phyloP scores from a whole-genome alignment of 1,140 invertebrate genomes.

The Drosophila willistoni region DNA sequence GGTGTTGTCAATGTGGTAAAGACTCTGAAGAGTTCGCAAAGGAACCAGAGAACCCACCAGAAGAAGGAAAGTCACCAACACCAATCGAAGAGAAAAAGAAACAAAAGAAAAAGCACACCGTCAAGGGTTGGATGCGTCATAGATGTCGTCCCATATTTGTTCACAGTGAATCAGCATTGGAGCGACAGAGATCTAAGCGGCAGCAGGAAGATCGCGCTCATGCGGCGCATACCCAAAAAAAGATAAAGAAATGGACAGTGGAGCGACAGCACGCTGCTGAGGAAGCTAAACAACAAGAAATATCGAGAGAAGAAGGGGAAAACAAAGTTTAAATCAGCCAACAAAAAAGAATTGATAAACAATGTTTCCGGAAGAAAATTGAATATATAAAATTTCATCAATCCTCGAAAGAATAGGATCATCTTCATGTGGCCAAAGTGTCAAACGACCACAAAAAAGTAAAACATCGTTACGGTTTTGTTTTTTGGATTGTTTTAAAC shows the following conservation, averaged over 20 bases:
- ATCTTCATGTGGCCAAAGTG: too few relatives aligned
- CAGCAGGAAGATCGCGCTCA: slow-evolving; percentile 16
- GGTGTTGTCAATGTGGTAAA: neutral
- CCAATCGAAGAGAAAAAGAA: neutral
- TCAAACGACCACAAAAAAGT: too few relatives aligned
- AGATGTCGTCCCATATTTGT: slow-evolving; percentile 43
- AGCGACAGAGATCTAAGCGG: slow-evolving; percentile 19
- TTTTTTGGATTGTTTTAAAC: too few relatives aligned
- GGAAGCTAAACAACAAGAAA: neutral
- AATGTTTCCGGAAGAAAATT: too few relatives aligned
- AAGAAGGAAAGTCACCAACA: neutral
- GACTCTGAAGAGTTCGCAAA: fast-evolving
- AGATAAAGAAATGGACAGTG: slow-evolving; percentile 46
- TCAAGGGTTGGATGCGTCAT: slow-evolving; percentile 34
- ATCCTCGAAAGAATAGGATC: too few relatives aligned
- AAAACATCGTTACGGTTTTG: too few relatives aligned
- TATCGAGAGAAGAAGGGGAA: neutral
- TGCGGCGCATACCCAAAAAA: slow-evolving; percentile 23
- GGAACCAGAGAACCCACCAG: neutral
- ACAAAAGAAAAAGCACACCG: neutral
- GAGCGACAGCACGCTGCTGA: slow-evolving; percentile 31
- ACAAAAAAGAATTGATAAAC: too few relatives aligned
- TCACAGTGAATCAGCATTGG: slow-evolving; percentile 40
- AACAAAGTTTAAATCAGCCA: neutral
- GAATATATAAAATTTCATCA: too few relatives aligned